Evolutionary conservation across 2,888 invertebrate species (phyloP).

Genomic region (Pyralis farinalis): DNA sequence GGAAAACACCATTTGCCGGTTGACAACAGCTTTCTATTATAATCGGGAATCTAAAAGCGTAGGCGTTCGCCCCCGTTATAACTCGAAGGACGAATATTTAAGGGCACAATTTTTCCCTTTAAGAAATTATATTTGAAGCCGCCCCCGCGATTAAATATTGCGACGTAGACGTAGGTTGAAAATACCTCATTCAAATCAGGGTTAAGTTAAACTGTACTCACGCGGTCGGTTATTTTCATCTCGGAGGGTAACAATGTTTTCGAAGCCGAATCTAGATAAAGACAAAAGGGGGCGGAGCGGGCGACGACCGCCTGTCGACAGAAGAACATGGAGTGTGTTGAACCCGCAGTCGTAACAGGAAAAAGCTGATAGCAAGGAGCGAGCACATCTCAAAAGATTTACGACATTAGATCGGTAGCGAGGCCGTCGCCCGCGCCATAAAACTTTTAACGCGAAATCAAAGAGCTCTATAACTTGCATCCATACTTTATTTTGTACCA

Average conservation of each 20-base stretch:
- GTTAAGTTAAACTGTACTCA: constrained; percentile 1
- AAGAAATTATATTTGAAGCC: constrained; percentile 34
- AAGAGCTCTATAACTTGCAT: constrained; percentile 6
- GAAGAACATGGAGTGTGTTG: constrained; percentile 41
- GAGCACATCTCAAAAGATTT: constrained; percentile 44
- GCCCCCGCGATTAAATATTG: constrained; percentile 44
- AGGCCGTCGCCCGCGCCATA: constrained; percentile 49
- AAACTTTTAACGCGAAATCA: constrained; percentile 36
- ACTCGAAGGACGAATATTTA: constrained; percentile 36
- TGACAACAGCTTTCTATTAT: neutral
- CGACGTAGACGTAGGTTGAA: constrained; percentile 46
- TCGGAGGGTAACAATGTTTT: neutral
- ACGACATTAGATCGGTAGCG: constrained; percentile 47
- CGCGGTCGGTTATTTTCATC: constrained; percentile 2
- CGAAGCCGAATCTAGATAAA: neutral
- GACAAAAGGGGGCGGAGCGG: constrained; percentile 1
- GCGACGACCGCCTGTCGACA: constrained; percentile 12
- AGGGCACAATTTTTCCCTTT: constrained; percentile 32
- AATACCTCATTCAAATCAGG: constrained; percentile 20
- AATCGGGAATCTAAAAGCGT: constrained; percentile 19
- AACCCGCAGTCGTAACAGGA: constrained; percentile 46
- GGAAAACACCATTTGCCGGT: constrained; percentile 1
- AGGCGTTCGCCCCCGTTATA: constrained; percentile 26
- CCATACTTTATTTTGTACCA: constrained; percentile 25
- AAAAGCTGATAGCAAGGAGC: constrained; percentile 40